Percentiles rank a stretch among this genome's conserved stretches.
Conservation (phyloP, 2,888 invertebrate genomes). For the Zeuzera pyrina region DNA sequence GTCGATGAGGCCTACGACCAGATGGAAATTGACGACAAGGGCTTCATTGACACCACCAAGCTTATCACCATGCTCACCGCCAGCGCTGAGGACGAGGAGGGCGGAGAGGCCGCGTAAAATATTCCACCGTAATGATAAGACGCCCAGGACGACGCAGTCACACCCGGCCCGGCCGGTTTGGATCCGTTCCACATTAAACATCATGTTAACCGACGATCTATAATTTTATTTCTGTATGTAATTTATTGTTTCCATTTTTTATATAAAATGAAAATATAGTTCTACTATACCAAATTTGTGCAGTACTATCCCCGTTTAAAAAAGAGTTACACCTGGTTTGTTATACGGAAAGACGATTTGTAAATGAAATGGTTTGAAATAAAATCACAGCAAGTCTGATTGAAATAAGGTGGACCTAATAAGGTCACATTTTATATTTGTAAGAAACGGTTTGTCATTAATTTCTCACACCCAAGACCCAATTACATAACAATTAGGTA, state of each 20-base stretch:
- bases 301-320: slow-evolving; percentile 10
- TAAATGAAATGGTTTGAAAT: too few relatives aligned
- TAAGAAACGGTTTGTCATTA: slow-evolving; percentile 45
- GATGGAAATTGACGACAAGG: slow-evolving; percentile 93
- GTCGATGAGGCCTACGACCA: slow-evolving; percentile 94
- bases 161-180: slow-evolving; percentile 36
- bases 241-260: slow-evolving; percentile 71
- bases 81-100: slow-evolving; percentile 87
- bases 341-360: too few relatives aligned
- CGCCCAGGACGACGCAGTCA: slow-evolving; percentile 18
- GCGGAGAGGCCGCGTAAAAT: slow-evolving; percentile 64
- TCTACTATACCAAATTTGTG: slow-evolving; percentile 56
- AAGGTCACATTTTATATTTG: slow-evolving; percentile 38
- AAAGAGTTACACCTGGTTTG: too few relatives aligned
- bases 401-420: slow-evolving; percentile 41
- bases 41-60: slow-evolving; percentile 89
- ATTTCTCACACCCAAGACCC: slow-evolving; percentile 21
- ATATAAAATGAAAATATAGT: slow-evolving; percentile 69
- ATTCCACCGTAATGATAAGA: slow-evolving; percentile 14
- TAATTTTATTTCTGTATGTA: slow-evolving; percentile 58
- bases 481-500: slow-evolving; percentile 3
- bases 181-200: slow-evolving; percentile 38
- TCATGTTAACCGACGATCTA: slow-evolving; percentile 52
- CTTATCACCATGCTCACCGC: slow-evolving; percentile 92
- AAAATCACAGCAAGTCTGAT: slow-evolving; percentile 59